Evolutionary conservation across 1,140 invertebrate genomes (phyloP), one percentile per base, ranked within the genome.

Genomic region (Myzus persicae): DNA sequence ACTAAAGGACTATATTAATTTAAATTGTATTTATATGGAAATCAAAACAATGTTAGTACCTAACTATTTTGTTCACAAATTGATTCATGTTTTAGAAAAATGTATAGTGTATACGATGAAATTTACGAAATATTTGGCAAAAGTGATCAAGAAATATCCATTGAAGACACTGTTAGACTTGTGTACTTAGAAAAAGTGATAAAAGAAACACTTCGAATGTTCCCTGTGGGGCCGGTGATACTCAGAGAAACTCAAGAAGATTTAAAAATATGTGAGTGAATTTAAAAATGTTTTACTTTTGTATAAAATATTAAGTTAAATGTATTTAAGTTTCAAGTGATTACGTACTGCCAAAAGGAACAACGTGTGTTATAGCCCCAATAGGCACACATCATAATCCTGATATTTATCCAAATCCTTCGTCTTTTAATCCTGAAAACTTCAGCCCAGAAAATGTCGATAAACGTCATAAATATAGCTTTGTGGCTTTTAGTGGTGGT

Each of bases 281-380:
- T 82, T 38, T 82, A 24, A 36, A 81, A 36, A 38, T n/a, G n/a
- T n/a, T 22, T 18, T 40, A 1, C 14, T 18, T n/a, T 26, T 40
- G 6, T 2, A 38, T 82, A 82, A 36, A n/a, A 38, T 82, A 82
- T 40, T 22, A 31, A 46, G n/a, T 87, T 20, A 22, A 14, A 6
- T 36, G 2, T 26, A 24, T 26, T 89, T 38, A 14, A 89, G 87
- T 38, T 51, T 89, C 87, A 20, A 24, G 48, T 38, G 36, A 93
- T 85, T 59, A 93, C 91, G 93, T 87, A 7, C 31, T 94, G 31
- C 98, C 97, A 11, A 95, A 96, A 89, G 97, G 97, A 54, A 95
- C 96, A 4, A 97, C 97, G 2, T 96, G 97, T 1, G 95, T 97
- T 0, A 96, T 98, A 84, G 94, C 96, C 2, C 96, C 96, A n/a